phyloP scores from a whole-genome alignment of 2,797 vertebrate species.

The Eospalax fontanierii region DNA sequence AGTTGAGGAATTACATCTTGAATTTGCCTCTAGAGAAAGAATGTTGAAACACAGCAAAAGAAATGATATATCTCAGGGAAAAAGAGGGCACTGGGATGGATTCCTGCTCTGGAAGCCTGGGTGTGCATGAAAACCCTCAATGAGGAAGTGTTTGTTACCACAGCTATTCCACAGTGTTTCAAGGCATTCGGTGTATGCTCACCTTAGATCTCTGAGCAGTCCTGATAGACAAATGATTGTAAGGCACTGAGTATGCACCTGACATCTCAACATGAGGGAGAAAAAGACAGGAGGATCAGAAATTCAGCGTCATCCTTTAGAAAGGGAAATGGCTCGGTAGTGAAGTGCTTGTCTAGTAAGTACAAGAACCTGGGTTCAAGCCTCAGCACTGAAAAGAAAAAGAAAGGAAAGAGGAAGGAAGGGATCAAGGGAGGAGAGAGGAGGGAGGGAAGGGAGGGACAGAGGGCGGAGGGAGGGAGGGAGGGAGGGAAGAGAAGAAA shows the following conservation, averaged over 20 bases:
- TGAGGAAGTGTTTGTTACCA: neutral
- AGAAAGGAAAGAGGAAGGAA: no score
- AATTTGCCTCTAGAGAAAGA: slow-evolving; percentile 48
- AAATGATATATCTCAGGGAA: neutral
- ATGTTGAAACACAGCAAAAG: neutral
- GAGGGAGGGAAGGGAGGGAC: no score
- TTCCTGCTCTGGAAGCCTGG: neutral
- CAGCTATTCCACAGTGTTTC: neutral
- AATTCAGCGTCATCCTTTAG: no score
- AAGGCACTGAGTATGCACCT: no score
- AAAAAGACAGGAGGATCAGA: no score
- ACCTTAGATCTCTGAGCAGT: neutral
- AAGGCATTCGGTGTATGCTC: neutral
- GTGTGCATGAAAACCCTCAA: neutral
- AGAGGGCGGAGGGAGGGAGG: no score
- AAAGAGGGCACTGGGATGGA: neutral
- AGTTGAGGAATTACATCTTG: slow-evolving; percentile 63
- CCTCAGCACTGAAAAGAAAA: neutral
- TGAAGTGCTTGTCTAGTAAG: no score
- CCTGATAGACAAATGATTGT: neutral
- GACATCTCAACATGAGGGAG: no score
- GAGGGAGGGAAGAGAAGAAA: no score
- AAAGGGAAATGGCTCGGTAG: no score
- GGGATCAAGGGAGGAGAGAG: no score
- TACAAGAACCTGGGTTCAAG: no score